Conservation (phyloP, 2,888 invertebrate genomes). For the Melipona beecheii region DNA sequence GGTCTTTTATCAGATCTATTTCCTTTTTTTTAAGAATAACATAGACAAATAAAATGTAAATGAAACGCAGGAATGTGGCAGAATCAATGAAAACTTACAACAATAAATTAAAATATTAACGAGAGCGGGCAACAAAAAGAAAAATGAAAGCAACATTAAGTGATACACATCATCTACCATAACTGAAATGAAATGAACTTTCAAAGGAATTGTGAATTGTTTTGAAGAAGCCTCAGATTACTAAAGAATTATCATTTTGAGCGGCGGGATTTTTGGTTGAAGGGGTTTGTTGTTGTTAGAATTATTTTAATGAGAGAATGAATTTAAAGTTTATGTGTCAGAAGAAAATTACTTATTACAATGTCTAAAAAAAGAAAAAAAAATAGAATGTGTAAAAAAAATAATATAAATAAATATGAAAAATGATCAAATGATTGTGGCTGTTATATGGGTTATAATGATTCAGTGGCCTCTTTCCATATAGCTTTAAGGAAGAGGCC, state of each 20-base stretch:
- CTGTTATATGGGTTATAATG: constrained; percentile 66
- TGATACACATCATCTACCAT: constrained; percentile 45
- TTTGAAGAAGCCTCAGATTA: constrained; percentile 83
- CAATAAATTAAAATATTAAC: constrained; percentile 77
- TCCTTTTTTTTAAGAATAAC: constrained; percentile 3
- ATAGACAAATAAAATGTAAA: constrained; percentile 66
- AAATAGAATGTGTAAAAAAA: background rate
- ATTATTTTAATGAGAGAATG: constrained; percentile 34
- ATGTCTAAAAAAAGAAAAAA: constrained; percentile 7
- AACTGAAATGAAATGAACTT: constrained; percentile 56
- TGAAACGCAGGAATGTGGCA: constrained; percentile 73
- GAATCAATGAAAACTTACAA: constrained; percentile 74
- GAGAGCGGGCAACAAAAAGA: constrained; percentile 78
- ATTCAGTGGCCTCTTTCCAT: constrained; percentile 60
- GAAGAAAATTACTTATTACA: background rate
- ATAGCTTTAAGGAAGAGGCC: constrained; percentile 66
- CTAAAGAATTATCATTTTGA: constrained; percentile 82
- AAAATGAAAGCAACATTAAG: constrained; percentile 61
- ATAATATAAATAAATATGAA: constrained; percentile 3
- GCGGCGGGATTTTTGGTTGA: constrained; percentile 74
- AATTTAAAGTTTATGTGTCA: background rate
- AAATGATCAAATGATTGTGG: constrained; percentile 22
- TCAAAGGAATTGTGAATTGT: constrained; percentile 50
- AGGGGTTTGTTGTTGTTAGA: background rate
- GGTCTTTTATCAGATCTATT: background rate